Conservation (phyloP, 2,888 invertebrate species). For the Miltochrista miniata region DNA sequence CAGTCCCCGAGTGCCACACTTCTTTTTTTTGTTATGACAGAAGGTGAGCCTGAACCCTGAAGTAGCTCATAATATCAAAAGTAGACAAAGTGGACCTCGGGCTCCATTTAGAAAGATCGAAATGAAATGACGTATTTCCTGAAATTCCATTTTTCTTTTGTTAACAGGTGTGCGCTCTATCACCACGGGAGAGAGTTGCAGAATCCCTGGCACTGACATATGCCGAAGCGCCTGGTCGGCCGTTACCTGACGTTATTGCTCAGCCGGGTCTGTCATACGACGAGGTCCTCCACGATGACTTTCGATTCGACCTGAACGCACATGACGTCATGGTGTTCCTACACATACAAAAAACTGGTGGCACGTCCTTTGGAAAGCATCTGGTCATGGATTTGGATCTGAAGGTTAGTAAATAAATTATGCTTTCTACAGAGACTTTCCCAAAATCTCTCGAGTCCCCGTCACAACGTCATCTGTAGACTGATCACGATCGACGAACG, state of each 20-base stretch:
- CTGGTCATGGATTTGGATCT: slow-evolving; percentile 96
- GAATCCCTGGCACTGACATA: slow-evolving; percentile 78
- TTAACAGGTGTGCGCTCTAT: slow-evolving; percentile 88
- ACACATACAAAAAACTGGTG: slow-evolving; percentile 99
- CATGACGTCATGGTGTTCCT: slow-evolving; percentile 98
- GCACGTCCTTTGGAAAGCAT: slow-evolving; percentile 98
- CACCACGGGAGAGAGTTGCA: slow-evolving; percentile 85
- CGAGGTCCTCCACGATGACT: slow-evolving; percentile 93
- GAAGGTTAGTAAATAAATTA: slow-evolving; percentile 68
- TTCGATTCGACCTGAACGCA: slow-evolving; percentile 94
- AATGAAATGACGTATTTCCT: neutral
- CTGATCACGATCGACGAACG: too few relatives aligned
- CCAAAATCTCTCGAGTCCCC: too few relatives aligned
- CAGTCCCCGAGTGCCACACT: too few relatives aligned
- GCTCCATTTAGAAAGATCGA: too few relatives aligned
- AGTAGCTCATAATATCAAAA: too few relatives aligned
- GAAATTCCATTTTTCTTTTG: slow-evolving; percentile 25
- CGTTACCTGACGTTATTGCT: slow-evolving; percentile 78
- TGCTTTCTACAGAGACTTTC: too few relatives aligned
- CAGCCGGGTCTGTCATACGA: slow-evolving; percentile 92
- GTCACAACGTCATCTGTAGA: too few relatives aligned
- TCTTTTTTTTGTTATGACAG: too few relatives aligned
- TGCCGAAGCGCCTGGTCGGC: slow-evolving; percentile 80
- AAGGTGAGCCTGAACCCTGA: too few relatives aligned
- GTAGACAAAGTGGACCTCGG: too few relatives aligned